These are phyloP conservation scores for Slavum lentiscoides DNA, from an alignment of 2,888 invertebrate genomes.

Conservation along the genomic window DNA sequence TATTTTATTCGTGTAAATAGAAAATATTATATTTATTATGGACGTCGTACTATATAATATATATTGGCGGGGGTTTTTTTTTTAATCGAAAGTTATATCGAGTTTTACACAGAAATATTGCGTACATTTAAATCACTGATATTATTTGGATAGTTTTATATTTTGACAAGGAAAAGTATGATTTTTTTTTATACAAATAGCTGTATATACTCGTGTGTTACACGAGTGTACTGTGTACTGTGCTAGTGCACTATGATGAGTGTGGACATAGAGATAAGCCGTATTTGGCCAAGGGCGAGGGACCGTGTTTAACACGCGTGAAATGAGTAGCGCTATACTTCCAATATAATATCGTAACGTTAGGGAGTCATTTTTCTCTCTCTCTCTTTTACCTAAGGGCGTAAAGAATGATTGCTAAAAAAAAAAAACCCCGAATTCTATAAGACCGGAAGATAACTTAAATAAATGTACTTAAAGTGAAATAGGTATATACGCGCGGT, in stretches of 20 bases:
- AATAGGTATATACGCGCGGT: background rate
- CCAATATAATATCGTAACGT: conserved; percentile 9
- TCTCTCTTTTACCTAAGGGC: conserved; percentile 11
- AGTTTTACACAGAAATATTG: no score
- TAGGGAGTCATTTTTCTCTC: conserved; percentile 15
- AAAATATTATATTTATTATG: no score
- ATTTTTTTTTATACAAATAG: background rate
- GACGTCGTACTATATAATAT: no score
- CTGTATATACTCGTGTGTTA: conserved; percentile 22
- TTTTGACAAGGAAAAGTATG: background rate
- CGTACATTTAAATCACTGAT: no score
- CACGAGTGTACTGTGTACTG: background rate
- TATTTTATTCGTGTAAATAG: no score
- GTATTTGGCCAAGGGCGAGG: conserved; percentile 32
- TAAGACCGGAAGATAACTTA: conserved; percentile 31
- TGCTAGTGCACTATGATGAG: background rate
- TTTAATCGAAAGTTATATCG: no score
- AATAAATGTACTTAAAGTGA: background rate
- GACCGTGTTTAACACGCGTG: conserved; percentile 46
- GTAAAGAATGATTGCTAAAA: conserved; percentile 19
- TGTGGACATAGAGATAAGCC: conserved; percentile 31
- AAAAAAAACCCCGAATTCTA: conserved; percentile 1
- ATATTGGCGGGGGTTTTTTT: no score
- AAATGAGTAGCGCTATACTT: conserved; percentile 43
- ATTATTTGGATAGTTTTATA: background rate